Evolutionary conservation across 2,113 vertebrate species (phyloP).

Genomic region (Leucosticte australis): DNA sequence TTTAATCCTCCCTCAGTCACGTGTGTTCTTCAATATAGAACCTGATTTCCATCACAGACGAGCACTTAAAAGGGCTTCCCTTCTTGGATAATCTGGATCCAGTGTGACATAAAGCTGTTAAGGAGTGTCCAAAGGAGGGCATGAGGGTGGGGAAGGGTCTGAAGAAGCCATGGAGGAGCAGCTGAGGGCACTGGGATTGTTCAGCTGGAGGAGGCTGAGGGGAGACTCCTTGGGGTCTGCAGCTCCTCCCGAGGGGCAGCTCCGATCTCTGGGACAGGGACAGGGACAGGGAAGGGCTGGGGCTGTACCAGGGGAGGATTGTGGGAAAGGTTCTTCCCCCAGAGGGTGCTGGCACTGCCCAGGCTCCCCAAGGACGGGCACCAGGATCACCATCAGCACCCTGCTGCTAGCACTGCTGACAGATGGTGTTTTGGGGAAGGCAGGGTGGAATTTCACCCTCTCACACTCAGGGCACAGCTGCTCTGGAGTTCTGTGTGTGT

Average conservation of each 20-base stretch:
- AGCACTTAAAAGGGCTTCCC: neutral
- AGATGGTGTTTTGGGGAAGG: neutral
- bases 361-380: neutral
- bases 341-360: neutral
- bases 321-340: neutral
- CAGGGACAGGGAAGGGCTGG: neutral
- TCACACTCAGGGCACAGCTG: neutral
- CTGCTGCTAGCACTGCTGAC: neutral
- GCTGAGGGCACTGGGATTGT: neutral
- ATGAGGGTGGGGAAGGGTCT: neutral
- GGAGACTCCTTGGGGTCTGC: neutral
- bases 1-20: neutral
- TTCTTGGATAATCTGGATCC: neutral
- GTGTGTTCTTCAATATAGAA: neutral
- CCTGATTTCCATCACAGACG: neutral
- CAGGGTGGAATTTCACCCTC: neutral
- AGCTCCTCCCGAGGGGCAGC: neutral
- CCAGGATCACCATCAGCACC: neutral
- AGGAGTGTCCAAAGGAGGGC: neutral
- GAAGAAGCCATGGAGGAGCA: neutral
- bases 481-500: neutral
- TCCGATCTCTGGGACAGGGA: neutral
- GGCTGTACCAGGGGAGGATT: rapidly evolving
- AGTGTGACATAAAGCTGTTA: neutral
- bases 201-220: neutral